A percentile compares a stretch with the other conserved stretches of the same genome.
Evolutionary conservation across 1,140 invertebrate genomes (phyloP).

Genomic region (Hydropsyche tenuis): DNA sequence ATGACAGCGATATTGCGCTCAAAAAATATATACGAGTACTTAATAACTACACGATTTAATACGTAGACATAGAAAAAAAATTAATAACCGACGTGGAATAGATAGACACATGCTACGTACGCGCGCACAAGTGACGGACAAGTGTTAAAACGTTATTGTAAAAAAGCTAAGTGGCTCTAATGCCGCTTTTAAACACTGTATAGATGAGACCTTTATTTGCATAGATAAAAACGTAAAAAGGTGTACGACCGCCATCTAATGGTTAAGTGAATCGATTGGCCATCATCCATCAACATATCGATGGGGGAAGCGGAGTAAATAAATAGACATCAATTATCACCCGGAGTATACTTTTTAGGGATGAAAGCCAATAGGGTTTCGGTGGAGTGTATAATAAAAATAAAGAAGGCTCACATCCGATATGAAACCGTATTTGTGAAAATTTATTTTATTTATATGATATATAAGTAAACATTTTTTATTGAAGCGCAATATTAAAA

Average conservation of each 20-base stretch:
- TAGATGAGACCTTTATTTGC: slow-evolving; percentile 49
- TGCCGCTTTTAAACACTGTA: slow-evolving; percentile 45
- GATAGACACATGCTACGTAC: not conserved
- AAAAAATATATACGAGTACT: not conserved
- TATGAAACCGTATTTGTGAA: too few relatives aligned
- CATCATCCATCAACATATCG: slow-evolving; percentile 23
- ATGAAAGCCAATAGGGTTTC: not conserved
- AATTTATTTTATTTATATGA: not conserved
- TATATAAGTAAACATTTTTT: not conserved
- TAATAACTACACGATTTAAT: slow-evolving; percentile 23
- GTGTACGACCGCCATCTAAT: slow-evolving; percentile 25
- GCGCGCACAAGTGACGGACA: slow-evolving; percentile 14
- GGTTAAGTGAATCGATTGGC: slow-evolving; percentile 21
- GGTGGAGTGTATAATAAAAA: too few relatives aligned
- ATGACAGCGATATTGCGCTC: too few relatives aligned
- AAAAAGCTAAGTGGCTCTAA: slow-evolving; percentile 48
- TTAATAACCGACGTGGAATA: not conserved
- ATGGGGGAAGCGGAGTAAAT: slow-evolving; percentile 23
- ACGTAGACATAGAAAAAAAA: slow-evolving; percentile 24
- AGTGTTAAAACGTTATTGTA: slow-evolving; percentile 27
- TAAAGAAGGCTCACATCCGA: too few relatives aligned
- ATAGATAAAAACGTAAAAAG: slow-evolving; percentile 48
- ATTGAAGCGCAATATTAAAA: not conserved
- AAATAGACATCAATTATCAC: slow-evolving; percentile 24
- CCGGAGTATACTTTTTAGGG: not conserved